Evolutionary conservation across 2,888 invertebrate genomes (phyloP).

Genomic region (Oligia strigilis): DNA sequence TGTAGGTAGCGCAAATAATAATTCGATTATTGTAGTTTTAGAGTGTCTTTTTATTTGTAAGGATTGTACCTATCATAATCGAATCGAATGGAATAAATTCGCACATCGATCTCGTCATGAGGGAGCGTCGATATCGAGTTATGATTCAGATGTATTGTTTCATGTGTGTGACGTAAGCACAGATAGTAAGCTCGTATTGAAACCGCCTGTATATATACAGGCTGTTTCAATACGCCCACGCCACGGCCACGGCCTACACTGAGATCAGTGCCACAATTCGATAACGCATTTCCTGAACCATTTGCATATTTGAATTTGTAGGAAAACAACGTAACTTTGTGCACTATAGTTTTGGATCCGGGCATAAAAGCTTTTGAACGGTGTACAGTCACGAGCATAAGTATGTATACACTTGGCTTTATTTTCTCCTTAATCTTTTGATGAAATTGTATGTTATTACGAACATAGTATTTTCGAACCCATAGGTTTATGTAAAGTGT

Average conservation of each 20-base stretch:
- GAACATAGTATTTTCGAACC: too few species aligned
- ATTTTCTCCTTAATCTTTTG: too few species aligned
- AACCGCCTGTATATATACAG: slow-evolving; percentile 13
- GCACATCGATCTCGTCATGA: slow-evolving; percentile 6
- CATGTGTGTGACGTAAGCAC: slow-evolving; percentile 38
- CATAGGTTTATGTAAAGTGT: too few species aligned
- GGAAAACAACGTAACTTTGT: background rate
- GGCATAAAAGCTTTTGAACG: background rate
- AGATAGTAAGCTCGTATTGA: slow-evolving; percentile 30
- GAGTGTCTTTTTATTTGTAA: too few species aligned
- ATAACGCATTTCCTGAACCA: background rate
- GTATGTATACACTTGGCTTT: too few species aligned
- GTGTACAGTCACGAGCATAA: background rate
- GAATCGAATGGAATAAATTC: slow-evolving; percentile 23
- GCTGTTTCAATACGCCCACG: too few species aligned
- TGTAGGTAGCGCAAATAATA: too few species aligned
- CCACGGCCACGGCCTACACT: background rate
- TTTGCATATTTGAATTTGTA: background rate
- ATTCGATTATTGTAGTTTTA: too few species aligned
- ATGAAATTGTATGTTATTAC: too few species aligned
- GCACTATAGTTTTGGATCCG: background rate
- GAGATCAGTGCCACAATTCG: slow-evolving; percentile 1
- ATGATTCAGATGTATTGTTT: slow-evolving; percentile 49
- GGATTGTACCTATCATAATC: background rate
- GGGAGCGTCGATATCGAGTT: slow-evolving; percentile 39